Evolutionary conservation across 2,888 invertebrate genomes (phyloP).

Genomic region (Luperina testacea): DNA sequence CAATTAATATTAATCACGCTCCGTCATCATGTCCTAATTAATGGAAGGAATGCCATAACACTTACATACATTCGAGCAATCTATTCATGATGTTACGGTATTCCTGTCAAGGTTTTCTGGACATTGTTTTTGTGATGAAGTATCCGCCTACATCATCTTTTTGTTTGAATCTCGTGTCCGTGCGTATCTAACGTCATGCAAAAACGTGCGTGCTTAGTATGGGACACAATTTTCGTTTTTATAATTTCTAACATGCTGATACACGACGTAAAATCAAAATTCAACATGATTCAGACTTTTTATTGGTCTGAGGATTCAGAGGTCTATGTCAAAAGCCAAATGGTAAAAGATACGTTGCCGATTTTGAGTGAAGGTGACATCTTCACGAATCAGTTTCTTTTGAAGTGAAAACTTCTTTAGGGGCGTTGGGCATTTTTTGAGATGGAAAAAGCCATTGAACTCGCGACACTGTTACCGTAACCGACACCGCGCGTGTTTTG

Average conservation of each 20-base stretch:
- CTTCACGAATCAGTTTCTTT: no score
- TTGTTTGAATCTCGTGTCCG: background rate
- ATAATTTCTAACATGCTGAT: background rate
- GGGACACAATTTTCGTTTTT: background rate
- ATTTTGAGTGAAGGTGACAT: no score
- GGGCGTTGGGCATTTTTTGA: no score
- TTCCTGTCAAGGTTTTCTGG: conserved; percentile 46
- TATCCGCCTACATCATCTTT: background rate
- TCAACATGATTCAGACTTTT: no score
- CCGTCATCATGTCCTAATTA: conserved; percentile 69
- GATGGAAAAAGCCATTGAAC: no score
- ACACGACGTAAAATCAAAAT: no score
- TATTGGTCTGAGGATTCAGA: no score
- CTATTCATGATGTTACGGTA: conserved; percentile 53
- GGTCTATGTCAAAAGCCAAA: no score
- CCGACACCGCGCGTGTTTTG: no score
- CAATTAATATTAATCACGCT: conserved; percentile 72
- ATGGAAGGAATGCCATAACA: conserved; percentile 69
- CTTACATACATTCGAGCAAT: conserved; percentile 61
- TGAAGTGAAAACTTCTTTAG: no score
- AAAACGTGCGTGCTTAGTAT: background rate
- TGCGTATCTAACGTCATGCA: background rate
- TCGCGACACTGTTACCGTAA: no score
- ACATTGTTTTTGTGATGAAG: conserved; percentile 32
- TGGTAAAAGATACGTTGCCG: no score